phyloP scores from a whole-genome alignment of 2,888 invertebrate species.

The Rhopalosiphum nymphaeae region DNA sequence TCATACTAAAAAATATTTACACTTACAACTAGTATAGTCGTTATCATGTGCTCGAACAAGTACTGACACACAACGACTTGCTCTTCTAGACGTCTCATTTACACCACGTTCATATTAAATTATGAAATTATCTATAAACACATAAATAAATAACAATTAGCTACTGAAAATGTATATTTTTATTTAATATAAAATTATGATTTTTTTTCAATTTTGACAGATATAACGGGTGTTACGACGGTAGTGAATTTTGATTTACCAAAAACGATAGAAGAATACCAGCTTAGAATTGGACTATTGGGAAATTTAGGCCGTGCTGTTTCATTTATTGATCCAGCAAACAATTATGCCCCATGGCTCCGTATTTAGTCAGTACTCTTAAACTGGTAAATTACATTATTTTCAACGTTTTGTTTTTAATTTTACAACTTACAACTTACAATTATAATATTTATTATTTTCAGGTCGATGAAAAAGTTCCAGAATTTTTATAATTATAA shows the following conservation, averaged over 20 bases:
- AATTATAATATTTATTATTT: background rate
- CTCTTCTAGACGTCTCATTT: too few relatives aligned
- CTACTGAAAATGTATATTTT: background rate
- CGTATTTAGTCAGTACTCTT: conserved; percentile 80
- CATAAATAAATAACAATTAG: background rate
- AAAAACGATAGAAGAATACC: conserved; percentile 90
- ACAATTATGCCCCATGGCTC: conserved; percentile 76
- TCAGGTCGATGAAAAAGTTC: conserved; percentile 20
- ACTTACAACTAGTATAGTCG: too few relatives aligned
- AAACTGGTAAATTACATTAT: conserved; percentile 71
- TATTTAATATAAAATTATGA: background rate
- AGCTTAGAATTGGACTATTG: conserved; percentile 94
- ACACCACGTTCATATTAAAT: too few relatives aligned
- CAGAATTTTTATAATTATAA: conserved; percentile 37
- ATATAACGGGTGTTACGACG: conserved; percentile 81
- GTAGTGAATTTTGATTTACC: conserved; percentile 95
- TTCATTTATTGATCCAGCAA: conserved; percentile 82
- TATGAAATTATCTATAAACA: background rate
- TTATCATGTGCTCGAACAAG: too few relatives aligned
- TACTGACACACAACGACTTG: too few relatives aligned
- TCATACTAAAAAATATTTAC: too few relatives aligned
- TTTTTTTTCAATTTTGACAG: background rate
- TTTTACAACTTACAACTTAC: background rate
- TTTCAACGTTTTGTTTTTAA: background rate
- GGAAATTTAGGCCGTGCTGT: conserved; percentile 90